A percentile compares a stretch with the other conserved stretches of the same genome.
These are phyloP conservation scores for Mizuhopecten yessoensis DNA, from an alignment of 1,140 invertebrate species.

Conservation along the genomic window DNA sequence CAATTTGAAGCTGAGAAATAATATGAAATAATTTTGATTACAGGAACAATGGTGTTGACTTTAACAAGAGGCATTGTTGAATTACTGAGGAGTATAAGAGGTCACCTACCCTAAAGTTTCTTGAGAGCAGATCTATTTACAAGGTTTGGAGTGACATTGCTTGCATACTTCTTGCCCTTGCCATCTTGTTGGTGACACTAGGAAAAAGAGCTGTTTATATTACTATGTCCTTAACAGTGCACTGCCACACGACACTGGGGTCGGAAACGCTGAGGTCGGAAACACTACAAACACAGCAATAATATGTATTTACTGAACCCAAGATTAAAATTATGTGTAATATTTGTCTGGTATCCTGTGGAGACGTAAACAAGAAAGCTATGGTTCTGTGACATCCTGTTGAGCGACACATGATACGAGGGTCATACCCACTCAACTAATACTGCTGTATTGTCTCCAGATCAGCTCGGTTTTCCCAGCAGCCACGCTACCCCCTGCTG, in stretches of 20 bases:
- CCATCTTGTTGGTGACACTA: background rate
- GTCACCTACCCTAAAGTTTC: slow-evolving; percentile 22
- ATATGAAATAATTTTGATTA: background rate
- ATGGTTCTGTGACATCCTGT: slow-evolving; percentile 12
- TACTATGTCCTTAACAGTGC: background rate
- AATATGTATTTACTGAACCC: background rate
- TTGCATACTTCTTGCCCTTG: background rate
- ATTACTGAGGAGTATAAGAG: background rate
- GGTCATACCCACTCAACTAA: background rate
- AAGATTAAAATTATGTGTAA: background rate
- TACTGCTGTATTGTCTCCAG: background rate
- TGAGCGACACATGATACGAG: slow-evolving; percentile 1
- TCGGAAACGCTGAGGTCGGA: slow-evolving; percentile 10
- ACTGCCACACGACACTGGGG: background rate
- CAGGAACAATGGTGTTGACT: background rate
- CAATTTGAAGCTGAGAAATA: background rate
- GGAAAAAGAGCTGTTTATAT: background rate
- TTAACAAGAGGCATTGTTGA: background rate
- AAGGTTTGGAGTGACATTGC: slow-evolving; percentile 1
- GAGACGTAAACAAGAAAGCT: slow-evolving; percentile 34
- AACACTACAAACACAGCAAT: slow-evolving; percentile 35
- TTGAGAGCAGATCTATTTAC: background rate
- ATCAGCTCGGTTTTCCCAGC: background rate
- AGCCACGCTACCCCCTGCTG: background rate
- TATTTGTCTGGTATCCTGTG: slow-evolving; percentile 9